Evolutionary conservation across 2,888 invertebrate species (phyloP), one percentile per base, ranked within the genome.

Genomic region (Lycaena phlaeas): DNA sequence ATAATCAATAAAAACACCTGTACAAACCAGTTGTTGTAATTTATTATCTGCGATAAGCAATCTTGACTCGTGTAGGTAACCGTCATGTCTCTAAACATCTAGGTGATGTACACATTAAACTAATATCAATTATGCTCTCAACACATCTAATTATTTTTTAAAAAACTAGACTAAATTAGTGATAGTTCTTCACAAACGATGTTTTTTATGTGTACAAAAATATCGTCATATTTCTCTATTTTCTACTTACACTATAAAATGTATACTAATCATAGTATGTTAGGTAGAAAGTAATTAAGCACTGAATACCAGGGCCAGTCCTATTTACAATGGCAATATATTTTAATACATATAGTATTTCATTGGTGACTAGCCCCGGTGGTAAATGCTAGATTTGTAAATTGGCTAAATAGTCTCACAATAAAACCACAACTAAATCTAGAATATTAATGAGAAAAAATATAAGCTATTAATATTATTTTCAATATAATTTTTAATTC

Each of bases 201-300:
- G 34, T 34, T 3, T 34, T 34, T 72, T 63, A 62, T 52, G 63
- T 66, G 78, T 79, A 81, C 64, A 81, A 81, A 81, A 81, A 79
- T 79, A 81, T 78, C 52, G 53, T 71, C 57, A 67, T 56, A 65
- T 60, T 59, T 43, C 41, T 45, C 39, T 44, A 43, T 41, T 28
- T 45, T 47, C 50, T 55, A 51, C 31, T 44, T 54, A 49, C 49
- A 56, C 60, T 54, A 52, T 38, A 43, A 59, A n/a, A n/a, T n/a
- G n/a, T 64, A 61, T 51, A 64, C 61, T 61, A n/a, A 17, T 3
- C 17, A 38, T 38, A 4, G 11, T n/a, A n/a, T n/a, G n/a, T n/a
- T n/a, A n/a, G n/a, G n/a, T n/a, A n/a, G n/a, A n/a, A n/a, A n/a
- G n/a, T n/a, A n/a, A n/a, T n/a, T n/a, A n/a, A 22, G 34, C 34